These are phyloP conservation scores for Alligator mississippiensis DNA, from an alignment of 2,113 vertebrate genomes.

Conservation along the genomic window DNA sequence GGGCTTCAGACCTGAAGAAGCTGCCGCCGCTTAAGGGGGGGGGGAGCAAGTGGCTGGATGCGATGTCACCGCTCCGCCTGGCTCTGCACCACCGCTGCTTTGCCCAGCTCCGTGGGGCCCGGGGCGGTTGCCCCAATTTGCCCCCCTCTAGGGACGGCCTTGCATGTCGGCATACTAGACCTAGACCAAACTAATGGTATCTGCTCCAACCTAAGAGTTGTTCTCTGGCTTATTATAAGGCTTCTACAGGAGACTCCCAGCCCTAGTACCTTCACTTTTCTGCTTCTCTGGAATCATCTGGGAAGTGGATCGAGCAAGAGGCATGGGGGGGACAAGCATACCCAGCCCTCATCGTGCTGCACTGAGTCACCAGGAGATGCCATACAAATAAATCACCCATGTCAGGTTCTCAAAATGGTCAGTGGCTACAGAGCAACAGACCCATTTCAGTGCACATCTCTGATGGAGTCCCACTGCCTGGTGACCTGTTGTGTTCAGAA, in stretches of 20 bases:
- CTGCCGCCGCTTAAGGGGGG: no score
- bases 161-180: no score
- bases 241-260: not conserved
- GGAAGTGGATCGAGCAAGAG: not conserved
- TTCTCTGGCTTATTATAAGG: not conserved
- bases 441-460: not conserved
- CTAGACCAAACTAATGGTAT: no score
- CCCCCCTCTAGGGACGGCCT: no score
- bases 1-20: no score
- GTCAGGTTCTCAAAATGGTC: not conserved
- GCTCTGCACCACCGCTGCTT: no score
- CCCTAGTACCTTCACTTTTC: not conserved
- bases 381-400: accelerated
- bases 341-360: not conserved
- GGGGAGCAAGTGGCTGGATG: no score
- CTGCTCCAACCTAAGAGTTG: no score
- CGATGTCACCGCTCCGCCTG: no score
- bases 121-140: no score
- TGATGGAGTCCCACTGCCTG: accelerated
- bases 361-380: not conserved
- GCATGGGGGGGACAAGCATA: not conserved
- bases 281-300: not conserved
- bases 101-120: no score
- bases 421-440: no score
- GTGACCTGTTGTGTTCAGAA: not conserved